Percentiles rank a stretch among this genome's conserved stretches.
Conservation (phyloP, 2,797 vertebrate genomes). For the Sternarchorhynchus goeldii region DNA sequence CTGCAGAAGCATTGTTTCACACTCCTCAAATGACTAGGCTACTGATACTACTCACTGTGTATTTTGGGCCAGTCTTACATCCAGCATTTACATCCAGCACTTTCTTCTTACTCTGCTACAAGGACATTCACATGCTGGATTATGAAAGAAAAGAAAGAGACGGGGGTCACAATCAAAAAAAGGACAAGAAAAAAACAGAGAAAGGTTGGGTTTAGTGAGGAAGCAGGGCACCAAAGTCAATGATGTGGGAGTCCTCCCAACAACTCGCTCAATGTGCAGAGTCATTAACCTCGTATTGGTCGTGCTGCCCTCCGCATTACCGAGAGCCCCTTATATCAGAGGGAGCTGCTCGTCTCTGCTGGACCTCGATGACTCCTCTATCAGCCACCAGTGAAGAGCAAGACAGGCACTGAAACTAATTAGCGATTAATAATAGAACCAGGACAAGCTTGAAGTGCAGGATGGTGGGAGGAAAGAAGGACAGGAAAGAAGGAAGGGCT, state of each 20-base stretch:
- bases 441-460: background rate
- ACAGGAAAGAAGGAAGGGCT: background rate
- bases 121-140: background rate
- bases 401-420: constrained; percentile 50
- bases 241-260: constrained; percentile 6
- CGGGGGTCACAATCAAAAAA: background rate
- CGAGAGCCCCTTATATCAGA: constrained; percentile 61
- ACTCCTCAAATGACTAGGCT: background rate
- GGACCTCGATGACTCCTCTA: constrained; percentile 2
- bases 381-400: constrained; percentile 7
- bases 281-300: constrained; percentile 66
- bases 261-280: constrained; percentile 52
- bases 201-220: constrained; percentile 15
- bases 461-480: constrained; percentile 14
- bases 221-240: background rate
- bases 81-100: constrained; percentile 23
- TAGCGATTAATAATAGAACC: constrained; percentile 51
- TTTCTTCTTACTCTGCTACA: constrained; percentile 11
- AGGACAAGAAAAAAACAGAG: background rate
- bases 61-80: constrained; percentile 19
- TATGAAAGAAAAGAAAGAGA: background rate
- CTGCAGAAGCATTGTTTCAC: too few relatives aligned
- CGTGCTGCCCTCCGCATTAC: constrained; percentile 59
- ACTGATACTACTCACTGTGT: too few relatives aligned
- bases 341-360: constrained; percentile 20